Evolutionary conservation across 2,888 invertebrate species (phyloP).

Genomic region (Teleogryllus oceanicus): DNA sequence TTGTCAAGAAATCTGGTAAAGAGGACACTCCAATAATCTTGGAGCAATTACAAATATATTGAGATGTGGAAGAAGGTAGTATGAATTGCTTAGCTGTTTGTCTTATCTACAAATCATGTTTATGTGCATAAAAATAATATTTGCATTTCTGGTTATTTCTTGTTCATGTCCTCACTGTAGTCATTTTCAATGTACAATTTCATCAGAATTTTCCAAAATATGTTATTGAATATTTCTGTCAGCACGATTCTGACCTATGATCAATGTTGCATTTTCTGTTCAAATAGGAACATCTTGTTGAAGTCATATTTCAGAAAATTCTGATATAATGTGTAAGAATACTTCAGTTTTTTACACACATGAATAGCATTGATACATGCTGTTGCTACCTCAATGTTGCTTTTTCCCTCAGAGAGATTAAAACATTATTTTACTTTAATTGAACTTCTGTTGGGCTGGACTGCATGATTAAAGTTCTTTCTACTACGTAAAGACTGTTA

Average conservation of each 20-base stretch:
- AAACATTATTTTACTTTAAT: neutral
- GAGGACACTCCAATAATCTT: neutral
- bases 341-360: neutral
- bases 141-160: neutral
- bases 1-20: neutral
- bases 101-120: neutral
- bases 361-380: slow-evolving; percentile 8
- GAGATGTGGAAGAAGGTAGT: neutral
- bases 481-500: no score
- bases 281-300: neutral
- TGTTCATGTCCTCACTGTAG: slow-evolving; percentile 20
- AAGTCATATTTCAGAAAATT: neutral
- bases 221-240: neutral
- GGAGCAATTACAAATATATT: neutral
- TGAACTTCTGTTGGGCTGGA: no score
- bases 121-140: neutral
- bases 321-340: neutral
- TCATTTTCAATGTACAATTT: slow-evolving; percentile 24
- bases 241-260: neutral
- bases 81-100: neutral
- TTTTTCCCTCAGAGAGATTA: neutral
- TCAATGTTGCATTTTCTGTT: neutral
- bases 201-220: slow-evolving; percentile 20
- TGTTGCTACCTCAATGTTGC: slow-evolving; percentile 18
- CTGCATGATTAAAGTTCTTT: no score